phyloP scores from a whole-genome alignment of 1,140 invertebrate genomes.

The Melanaphis sacchari region DNA sequence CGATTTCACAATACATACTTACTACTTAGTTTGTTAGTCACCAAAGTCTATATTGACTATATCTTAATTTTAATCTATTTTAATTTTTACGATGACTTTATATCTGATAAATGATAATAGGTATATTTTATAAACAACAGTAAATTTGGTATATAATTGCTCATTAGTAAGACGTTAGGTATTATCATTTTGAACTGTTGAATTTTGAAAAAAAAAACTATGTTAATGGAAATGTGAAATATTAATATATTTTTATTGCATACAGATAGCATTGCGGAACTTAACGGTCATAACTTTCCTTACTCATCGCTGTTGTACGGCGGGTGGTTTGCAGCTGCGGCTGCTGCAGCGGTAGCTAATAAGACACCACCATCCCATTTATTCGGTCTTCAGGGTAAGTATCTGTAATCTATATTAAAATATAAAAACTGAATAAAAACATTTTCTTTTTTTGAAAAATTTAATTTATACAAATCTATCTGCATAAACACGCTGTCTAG shows the following conservation, averaged over 20 bases:
- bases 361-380: conserved; percentile 58
- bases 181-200: not conserved
- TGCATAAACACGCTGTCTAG: not conserved
- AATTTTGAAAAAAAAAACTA: not conserved
- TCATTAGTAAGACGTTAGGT: not conserved
- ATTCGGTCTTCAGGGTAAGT: conserved; percentile 60
- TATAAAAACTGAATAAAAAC: not conserved
- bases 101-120: too few relatives aligned
- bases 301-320: conserved; percentile 59
- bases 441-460: not conserved
- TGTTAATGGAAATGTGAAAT: not conserved
- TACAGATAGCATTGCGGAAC: conserved; percentile 12
- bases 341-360: conserved; percentile 58
- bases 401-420: not conserved
- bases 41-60: too few relatives aligned
- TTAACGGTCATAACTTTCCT: conserved; percentile 37
- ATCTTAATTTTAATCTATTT: too few relatives aligned
- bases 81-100: not conserved
- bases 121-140: not conserved
- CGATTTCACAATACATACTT: too few relatives aligned
- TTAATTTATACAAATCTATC: not conserved
- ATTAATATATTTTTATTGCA: not conserved
- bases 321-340: conserved; percentile 60
- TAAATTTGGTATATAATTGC: not conserved
- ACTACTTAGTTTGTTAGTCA: too few relatives aligned